Evolutionary conservation across 2,113 vertebrate species (phyloP).

Genomic region (Corythoichthys haematopterus): DNA sequence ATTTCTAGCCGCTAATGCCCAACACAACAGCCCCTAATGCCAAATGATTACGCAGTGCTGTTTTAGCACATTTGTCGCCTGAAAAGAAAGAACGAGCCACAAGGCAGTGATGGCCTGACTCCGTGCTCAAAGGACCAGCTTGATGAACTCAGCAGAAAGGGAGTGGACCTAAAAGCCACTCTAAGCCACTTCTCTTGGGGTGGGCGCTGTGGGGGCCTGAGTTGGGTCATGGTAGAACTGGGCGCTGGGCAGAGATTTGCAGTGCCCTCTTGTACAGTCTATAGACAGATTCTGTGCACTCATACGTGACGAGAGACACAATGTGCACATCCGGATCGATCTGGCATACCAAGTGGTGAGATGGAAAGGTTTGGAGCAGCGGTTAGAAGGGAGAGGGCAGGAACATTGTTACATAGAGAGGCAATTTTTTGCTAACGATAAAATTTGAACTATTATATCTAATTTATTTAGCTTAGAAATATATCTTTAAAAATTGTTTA

Average conservation of each 20-base stretch:
- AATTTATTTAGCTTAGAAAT: background rate
- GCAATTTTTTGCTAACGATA: background rate
- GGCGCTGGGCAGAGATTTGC: conserved; percentile 41
- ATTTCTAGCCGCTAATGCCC: conserved; percentile 78
- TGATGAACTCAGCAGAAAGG: conserved; percentile 79
- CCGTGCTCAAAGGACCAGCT: conserved; percentile 62
- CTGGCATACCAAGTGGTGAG: conserved; percentile 1
- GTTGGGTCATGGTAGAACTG: conserved; percentile 36
- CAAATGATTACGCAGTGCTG: conserved; percentile 77
- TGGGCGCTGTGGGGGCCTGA: conserved; percentile 45
- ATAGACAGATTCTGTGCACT: conserved; percentile 52
- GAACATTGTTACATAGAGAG: background rate
- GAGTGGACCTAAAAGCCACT: conserved; percentile 64
- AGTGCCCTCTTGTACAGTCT: conserved; percentile 31
- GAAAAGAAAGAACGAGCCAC: conserved; percentile 66
- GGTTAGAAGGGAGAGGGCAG: background rate
- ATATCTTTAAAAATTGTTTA: background rate
- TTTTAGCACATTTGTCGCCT: conserved; percentile 73
- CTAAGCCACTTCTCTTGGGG: conserved; percentile 57
- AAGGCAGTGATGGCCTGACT: conserved; percentile 45
- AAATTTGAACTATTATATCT: background rate
- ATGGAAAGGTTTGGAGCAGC: conserved; percentile 11
- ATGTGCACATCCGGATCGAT: conserved; percentile 21
- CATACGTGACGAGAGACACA: conserved; percentile 28
- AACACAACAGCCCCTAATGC: conserved; percentile 78